Evolutionary conservation across 2,113 vertebrate species (phyloP).

Genomic region (Ptychochromis oligacanthus): DNA sequence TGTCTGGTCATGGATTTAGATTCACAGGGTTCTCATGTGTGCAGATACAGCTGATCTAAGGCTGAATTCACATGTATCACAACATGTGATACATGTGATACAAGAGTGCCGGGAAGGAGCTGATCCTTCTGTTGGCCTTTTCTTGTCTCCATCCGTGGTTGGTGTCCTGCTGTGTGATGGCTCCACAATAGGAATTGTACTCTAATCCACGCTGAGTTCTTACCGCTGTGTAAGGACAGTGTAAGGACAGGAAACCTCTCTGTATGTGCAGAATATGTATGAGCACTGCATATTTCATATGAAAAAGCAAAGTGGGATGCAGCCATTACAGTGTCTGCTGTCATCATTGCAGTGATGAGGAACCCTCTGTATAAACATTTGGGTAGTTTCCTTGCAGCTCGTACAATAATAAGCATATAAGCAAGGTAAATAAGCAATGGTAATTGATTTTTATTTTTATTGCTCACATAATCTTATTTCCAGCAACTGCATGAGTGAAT

Average conservation of each 20-base stretch:
- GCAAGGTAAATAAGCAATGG: constrained; percentile 5
- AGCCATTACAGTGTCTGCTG: not conserved
- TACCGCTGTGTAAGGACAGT: not conserved
- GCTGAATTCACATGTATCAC: not conserved
- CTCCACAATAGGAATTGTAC: constrained; percentile 42
- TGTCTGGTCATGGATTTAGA: not conserved
- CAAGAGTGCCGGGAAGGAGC: constrained; percentile 19
- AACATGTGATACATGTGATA: no score
- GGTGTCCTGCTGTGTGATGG: constrained; percentile 50
- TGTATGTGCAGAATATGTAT: constrained; percentile 24
- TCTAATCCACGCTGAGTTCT: constrained; percentile 20
- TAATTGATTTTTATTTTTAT: constrained; percentile 18
- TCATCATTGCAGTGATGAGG: not conserved
- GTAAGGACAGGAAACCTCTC: not conserved
- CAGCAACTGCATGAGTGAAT: not conserved
- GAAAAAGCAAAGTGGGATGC: not conserved
- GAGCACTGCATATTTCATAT: not conserved
- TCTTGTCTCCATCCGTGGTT: constrained; percentile 29
- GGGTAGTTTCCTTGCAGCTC: not conserved
- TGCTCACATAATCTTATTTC: constrained; percentile 4
- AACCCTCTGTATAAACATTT: not conserved
- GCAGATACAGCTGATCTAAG: not conserved
- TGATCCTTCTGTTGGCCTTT: constrained; percentile 18
- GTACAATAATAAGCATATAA: constrained; percentile 18
- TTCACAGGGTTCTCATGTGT: not conserved